Evolutionary conservation across 2,113 vertebrate species (phyloP).

Genomic region (Lates calcarifer): DNA sequence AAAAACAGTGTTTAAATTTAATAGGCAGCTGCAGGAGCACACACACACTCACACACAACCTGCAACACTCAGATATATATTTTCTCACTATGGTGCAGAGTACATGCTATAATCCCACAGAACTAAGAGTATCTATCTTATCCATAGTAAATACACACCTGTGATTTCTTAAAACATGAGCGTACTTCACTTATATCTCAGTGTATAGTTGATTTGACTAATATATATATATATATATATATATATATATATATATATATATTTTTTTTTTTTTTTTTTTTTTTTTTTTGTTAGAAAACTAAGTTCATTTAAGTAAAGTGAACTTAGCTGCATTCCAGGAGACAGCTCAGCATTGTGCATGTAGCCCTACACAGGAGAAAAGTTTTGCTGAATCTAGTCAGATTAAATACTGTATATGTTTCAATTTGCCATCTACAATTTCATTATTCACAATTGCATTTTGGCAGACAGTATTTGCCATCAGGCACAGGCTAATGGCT

Average conservation of each 20-base stretch:
- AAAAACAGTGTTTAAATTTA: constrained; percentile 73
- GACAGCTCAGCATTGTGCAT: no score
- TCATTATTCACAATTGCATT: background rate
- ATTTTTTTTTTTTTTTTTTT: no score
- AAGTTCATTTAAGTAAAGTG: no score
- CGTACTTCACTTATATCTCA: background rate
- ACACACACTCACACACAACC: constrained; percentile 27
- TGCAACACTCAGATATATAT: constrained; percentile 35
- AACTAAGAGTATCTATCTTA: background rate
- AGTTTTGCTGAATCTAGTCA: background rate
- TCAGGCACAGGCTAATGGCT: background rate
- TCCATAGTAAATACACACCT: no score
- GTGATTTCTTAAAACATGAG: no score
- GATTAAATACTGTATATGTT: background rate
- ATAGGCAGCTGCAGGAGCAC: constrained; percentile 39
- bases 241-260: no score
- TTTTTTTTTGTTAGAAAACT: no score
- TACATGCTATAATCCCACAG: background rate
- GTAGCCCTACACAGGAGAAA: no score
- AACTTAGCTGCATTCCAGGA: no score
- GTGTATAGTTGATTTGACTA: background rate
- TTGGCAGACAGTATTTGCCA: background rate
- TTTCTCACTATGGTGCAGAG: background rate
- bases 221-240: no score
- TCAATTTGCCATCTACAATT: background rate